Conservation (phyloP, 2,113 vertebrate genomes). For the Forbesichthys agassizii region DNA sequence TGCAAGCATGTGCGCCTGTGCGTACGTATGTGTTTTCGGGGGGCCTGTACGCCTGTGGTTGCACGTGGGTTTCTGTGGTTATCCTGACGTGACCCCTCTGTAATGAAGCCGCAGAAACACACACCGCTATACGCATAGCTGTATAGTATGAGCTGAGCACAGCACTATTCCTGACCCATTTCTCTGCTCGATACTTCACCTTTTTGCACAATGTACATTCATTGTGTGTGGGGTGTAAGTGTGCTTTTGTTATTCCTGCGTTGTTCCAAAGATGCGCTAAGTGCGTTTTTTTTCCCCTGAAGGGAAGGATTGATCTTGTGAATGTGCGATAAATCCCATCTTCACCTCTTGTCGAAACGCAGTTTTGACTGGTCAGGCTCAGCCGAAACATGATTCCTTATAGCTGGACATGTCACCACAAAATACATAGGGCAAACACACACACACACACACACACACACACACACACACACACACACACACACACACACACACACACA, state of each 20-base stretch:
- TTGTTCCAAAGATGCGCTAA: slow-evolving; percentile 9
- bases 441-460: slow-evolving; percentile 6
- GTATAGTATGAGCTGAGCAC: slow-evolving; percentile 41
- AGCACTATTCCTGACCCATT: slow-evolving; percentile 66
- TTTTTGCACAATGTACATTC: slow-evolving; percentile 46
- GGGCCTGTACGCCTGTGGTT: neutral
- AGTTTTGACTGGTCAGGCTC: slow-evolving; percentile 44
- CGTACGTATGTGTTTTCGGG: no score
- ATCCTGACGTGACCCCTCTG: slow-evolving; percentile 53
- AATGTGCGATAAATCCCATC: slow-evolving; percentile 68
- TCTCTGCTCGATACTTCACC: slow-evolving; percentile 56
- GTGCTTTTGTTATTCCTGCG: slow-evolving; percentile 20
- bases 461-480: slow-evolving; percentile 6
- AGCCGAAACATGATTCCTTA: slow-evolving; percentile 48
- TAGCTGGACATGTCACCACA: slow-evolving; percentile 52
- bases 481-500: slow-evolving; percentile 9
- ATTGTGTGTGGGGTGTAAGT: slow-evolving; percentile 13
- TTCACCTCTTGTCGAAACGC: slow-evolving; percentile 52
- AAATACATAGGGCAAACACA: slow-evolving; percentile 27
- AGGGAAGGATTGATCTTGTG: slow-evolving; percentile 54
- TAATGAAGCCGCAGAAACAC: slow-evolving; percentile 58
- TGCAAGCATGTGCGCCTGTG: neutral
- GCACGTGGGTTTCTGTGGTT: slow-evolving; percentile 8
- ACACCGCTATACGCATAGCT: neutral
- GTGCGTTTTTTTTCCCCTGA: slow-evolving; percentile 7